Conservation (phyloP, 2,888 invertebrate species). For the Apamea monoglypha region DNA sequence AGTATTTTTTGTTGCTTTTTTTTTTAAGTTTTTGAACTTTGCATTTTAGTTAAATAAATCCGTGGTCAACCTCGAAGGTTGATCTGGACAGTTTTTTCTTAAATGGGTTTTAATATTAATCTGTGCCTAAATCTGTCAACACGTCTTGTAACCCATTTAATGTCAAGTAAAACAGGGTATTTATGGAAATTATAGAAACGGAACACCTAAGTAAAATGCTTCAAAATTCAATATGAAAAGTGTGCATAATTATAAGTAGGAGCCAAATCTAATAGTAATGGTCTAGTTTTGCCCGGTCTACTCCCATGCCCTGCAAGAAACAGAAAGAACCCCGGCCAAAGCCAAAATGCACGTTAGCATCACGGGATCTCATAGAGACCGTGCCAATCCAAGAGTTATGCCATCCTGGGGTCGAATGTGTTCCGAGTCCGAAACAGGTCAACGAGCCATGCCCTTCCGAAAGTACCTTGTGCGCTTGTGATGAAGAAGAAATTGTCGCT, state of each 20-base stretch:
- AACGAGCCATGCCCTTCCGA: neutral
- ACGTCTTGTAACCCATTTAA: slow-evolving; percentile 7
- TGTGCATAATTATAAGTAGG: neutral
- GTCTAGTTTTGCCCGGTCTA: slow-evolving; percentile 15
- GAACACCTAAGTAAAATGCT: slow-evolving; percentile 2
- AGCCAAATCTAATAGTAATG: slow-evolving; percentile 20
- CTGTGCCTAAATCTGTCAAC: slow-evolving; percentile 24
- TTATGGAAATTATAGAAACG: slow-evolving; percentile 7
- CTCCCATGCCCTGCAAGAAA: slow-evolving; percentile 39
- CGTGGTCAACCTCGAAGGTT: neutral
- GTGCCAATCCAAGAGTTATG: slow-evolving; percentile 17
- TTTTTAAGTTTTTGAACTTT: too few relatives aligned
- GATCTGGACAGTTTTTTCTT: neutral
- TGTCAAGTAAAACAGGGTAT: slow-evolving; percentile 8
- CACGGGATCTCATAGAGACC: neutral
- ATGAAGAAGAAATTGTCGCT: neutral
- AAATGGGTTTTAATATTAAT: neutral
- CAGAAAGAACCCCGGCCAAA: neutral
- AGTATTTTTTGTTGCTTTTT: too few relatives aligned
- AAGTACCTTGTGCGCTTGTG: neutral
- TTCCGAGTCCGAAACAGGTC: neutral
- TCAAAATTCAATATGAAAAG: neutral
- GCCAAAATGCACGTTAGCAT: neutral
- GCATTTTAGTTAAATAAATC: neutral
- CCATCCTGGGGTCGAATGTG: neutral